phyloP scores from a whole-genome alignment of 1,140 invertebrate species.

The Anadara kagoshimensis region DNA sequence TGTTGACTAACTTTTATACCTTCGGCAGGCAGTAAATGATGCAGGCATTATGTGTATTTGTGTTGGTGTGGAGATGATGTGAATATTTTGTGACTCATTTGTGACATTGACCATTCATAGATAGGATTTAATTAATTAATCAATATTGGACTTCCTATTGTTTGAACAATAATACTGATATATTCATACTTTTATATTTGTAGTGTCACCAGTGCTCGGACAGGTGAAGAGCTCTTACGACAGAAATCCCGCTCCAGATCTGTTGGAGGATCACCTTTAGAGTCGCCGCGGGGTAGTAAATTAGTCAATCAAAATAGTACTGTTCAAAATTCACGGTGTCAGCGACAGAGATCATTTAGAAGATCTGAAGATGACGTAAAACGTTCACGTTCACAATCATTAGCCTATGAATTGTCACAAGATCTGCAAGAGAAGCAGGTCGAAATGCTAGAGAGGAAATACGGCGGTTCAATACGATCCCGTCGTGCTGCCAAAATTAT shows the following conservation, averaged over 20 bases:
- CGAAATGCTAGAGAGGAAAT: slow-evolving; percentile 94
- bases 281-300: slow-evolving; percentile 37
- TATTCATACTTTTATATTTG: slow-evolving; percentile 13
- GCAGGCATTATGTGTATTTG: not conserved
- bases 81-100: slow-evolving; percentile 7
- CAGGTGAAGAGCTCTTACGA: slow-evolving; percentile 50
- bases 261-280: slow-evolving; percentile 42
- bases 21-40: slow-evolving; percentile 1
- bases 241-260: slow-evolving; percentile 47
- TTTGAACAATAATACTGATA: too few species aligned
- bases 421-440: slow-evolving; percentile 96
- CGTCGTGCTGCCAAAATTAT: slow-evolving; percentile 94
- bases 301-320: slow-evolving; percentile 24
- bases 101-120: too few species aligned
- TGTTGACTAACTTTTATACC: too few species aligned
- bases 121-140: too few species aligned
- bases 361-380: slow-evolving; percentile 68
- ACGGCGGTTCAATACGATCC: slow-evolving; percentile 90
- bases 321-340: slow-evolving; percentile 37
- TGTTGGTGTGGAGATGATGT: too few species aligned
- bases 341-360: slow-evolving; percentile 66
- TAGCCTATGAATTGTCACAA: slow-evolving; percentile 92
- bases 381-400: slow-evolving; percentile 62
- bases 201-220: slow-evolving; percentile 55
- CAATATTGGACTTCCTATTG: too few species aligned